A percentile compares a stretch with the other conserved stretches of the same genome.
Conservation (phyloP, 2,113 vertebrate genomes). For the Ictalurus furcatus region DNA sequence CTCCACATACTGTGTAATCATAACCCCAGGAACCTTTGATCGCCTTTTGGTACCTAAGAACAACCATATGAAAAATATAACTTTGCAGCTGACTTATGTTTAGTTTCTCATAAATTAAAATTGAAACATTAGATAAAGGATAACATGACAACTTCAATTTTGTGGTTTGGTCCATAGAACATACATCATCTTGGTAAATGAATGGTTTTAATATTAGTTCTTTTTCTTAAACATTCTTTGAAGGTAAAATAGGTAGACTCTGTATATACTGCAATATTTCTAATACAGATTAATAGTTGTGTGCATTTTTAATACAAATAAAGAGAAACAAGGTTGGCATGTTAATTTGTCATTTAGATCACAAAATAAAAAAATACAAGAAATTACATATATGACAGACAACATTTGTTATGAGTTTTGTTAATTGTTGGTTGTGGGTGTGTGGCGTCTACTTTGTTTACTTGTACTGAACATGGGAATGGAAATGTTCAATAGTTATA, state of each 20-base stretch:
- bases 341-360: background rate
- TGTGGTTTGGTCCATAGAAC: background rate
- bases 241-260: background rate
- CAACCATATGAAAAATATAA: constrained; percentile 25
- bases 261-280: background rate
- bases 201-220: background rate
- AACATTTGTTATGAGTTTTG: constrained; percentile 17
- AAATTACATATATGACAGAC: background rate
- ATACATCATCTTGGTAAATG: background rate
- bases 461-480: background rate
- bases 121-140: background rate
- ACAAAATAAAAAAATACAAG: background rate
- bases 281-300: background rate
- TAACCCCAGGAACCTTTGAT: constrained; percentile 82
- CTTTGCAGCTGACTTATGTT: background rate
- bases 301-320: background rate
- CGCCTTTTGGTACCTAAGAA: constrained; percentile 73
- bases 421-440: background rate
- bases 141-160: background rate
- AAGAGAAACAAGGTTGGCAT: background rate
- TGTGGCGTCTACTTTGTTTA: background rate
- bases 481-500: background rate
- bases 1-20: constrained; percentile 79
- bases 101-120: background rate
- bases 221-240: background rate